Percentiles rank a stretch among this genome's conserved stretches.
Conservation (phyloP, 2,797 vertebrate genomes). For the Aulostomus chinensis region DNA sequence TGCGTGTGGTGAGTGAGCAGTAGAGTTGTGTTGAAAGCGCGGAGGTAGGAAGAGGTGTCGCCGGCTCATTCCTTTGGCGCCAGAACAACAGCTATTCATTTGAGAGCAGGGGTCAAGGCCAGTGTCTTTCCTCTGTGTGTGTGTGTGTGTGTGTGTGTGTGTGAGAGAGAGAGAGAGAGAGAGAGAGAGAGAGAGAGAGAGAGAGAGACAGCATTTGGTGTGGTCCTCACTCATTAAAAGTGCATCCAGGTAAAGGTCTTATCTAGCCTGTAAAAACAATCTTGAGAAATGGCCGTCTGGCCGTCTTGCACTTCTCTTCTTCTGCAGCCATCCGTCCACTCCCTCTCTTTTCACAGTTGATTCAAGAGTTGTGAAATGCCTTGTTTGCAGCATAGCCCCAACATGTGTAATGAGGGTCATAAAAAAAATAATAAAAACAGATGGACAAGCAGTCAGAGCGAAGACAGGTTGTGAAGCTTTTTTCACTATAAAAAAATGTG, state of each 20-base stretch:
- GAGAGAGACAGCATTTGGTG: too few species aligned
- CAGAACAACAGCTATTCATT: constrained; percentile 48
- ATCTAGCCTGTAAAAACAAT: constrained; percentile 56
- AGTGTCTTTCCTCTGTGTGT: not conserved
- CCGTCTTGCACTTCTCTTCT: constrained; percentile 12
- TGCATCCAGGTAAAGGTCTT: constrained; percentile 39
- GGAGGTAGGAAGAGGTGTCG: constrained; percentile 52
- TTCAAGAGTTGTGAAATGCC: constrained; percentile 55
- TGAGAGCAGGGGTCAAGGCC: constrained; percentile 50
- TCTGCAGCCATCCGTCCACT: constrained; percentile 21
- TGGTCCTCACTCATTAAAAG: constrained; percentile 26
- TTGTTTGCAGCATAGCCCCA: constrained; percentile 46
- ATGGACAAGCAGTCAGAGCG: constrained; percentile 27
- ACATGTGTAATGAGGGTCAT: constrained; percentile 57
- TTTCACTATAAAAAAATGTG: not conserved
- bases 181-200: too few species aligned
- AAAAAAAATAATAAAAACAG: constrained; percentile 58
- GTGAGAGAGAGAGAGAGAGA: too few species aligned
- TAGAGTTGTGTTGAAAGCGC: constrained; percentile 16
- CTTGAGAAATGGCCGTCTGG: constrained; percentile 38
- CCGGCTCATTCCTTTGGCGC: constrained; percentile 24
- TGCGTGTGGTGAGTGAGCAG: constrained; percentile 36
- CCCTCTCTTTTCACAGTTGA: constrained; percentile 34
- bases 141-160: constrained; percentile 6
- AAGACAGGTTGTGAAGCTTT: not conserved